Conservation (phyloP, 2,888 invertebrate species). For the Petrolisthes cinctipes region DNA sequence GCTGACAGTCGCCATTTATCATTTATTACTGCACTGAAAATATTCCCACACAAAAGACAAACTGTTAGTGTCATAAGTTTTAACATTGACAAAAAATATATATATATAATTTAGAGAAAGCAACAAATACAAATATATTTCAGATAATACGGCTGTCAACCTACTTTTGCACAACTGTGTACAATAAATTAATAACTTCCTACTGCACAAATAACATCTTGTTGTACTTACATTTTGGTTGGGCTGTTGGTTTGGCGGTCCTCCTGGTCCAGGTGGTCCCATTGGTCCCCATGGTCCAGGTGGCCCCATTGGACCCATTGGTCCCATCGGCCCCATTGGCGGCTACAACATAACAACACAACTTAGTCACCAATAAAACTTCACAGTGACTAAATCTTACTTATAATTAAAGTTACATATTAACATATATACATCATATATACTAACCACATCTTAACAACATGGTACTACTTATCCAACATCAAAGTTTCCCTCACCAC, state of each 20-base stretch:
- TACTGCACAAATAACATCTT: neutral
- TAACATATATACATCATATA: no score
- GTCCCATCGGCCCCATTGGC: conserved; percentile 73
- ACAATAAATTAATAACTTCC: neutral
- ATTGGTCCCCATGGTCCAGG: conserved; percentile 62
- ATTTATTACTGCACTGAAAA: no score
- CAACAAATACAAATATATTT: neutral
- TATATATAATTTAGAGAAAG: no score
- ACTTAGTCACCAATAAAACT: neutral
- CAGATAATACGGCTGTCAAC: neutral
- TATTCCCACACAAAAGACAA: no score
- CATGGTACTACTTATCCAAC: no score
- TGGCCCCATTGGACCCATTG: conserved; percentile 67
- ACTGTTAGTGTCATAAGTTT: no score
- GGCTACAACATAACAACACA: conserved; percentile 64
- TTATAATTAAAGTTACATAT: no score
- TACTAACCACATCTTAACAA: no score
- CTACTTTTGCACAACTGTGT: neutral
- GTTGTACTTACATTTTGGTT: conserved; percentile 54
- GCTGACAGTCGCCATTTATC: no score
- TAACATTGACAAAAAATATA: no score
- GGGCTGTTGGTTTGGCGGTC: conserved; percentile 70
- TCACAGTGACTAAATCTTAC: no score
- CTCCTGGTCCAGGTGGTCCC: conserved; percentile 66
- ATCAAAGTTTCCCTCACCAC: no score